Conservation (phyloP, 2,888 invertebrate species). For the Cerastis rubricosa region DNA sequence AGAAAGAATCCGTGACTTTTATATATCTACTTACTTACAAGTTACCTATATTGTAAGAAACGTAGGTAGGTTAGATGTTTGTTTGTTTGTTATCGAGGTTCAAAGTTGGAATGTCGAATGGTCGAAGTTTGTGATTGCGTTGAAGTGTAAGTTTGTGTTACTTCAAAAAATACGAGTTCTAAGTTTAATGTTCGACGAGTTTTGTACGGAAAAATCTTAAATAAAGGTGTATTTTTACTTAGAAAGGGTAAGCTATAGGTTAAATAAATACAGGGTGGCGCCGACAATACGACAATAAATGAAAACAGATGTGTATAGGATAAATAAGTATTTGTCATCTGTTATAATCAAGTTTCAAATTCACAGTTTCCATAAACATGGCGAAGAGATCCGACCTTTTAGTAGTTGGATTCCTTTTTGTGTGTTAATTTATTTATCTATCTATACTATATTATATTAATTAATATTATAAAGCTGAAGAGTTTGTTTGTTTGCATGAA, state of each 20-base stretch:
- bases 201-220: neutral
- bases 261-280: neutral
- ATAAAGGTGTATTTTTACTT: neutral
- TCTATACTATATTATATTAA: too few species aligned
- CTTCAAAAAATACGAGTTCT: neutral
- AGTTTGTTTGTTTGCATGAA: too few species aligned
- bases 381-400: neutral
- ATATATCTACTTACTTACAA: conserved; percentile 19
- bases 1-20: conserved; percentile 26
- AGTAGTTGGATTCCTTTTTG: neutral
- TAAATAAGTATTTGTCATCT: too few species aligned
- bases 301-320: too few species aligned
- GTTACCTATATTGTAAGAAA: neutral
- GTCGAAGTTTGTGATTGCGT: conserved; percentile 24
- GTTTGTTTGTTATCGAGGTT: conserved; percentile 40
- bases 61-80: conserved; percentile 2
- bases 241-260: neutral
- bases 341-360: too few species aligned
- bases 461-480: too few species aligned
- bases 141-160: neutral
- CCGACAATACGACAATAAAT: too few species aligned
- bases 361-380: neutral
- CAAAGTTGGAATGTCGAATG: conserved; percentile 19
- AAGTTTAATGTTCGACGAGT: neutral
- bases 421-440: neutral